These are phyloP conservation scores for Drosophila yooni DNA, from an alignment of 2,888 invertebrate genomes.

Conservation along the genomic window DNA sequence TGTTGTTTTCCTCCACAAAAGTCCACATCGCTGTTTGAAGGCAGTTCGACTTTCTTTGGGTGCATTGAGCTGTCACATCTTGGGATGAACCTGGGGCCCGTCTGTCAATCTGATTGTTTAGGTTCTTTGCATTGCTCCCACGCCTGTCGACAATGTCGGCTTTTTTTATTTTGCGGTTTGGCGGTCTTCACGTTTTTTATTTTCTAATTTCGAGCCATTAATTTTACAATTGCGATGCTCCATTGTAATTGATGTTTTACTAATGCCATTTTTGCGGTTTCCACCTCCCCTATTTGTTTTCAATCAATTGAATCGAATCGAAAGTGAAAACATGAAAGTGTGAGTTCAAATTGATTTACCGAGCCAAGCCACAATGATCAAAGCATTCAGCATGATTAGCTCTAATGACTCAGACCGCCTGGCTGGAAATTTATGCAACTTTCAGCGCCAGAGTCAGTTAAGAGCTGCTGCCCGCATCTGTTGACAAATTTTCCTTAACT, in stretches of 20 bases:
- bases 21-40: background rate
- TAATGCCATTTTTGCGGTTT: slow-evolving; percentile 51
- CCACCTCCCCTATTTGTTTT: slow-evolving; percentile 52
- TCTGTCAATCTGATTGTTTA: slow-evolving; percentile 18
- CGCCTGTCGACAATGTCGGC: slow-evolving; percentile 30
- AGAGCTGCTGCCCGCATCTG: slow-evolving; percentile 57
- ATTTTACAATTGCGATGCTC: slow-evolving; percentile 57
- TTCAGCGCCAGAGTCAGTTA: slow-evolving; percentile 12
- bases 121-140: slow-evolving; percentile 32
- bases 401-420: slow-evolving; percentile 48
- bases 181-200: slow-evolving; percentile 62
- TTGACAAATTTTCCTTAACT: slow-evolving; percentile 40
- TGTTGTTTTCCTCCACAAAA: background rate
- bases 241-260: slow-evolving; percentile 42
- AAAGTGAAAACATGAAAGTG: slow-evolving; percentile 79
- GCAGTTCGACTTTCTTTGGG: slow-evolving; percentile 6
- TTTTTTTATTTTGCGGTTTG: slow-evolving; percentile 37
- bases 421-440: slow-evolving; percentile 52
- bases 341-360: slow-evolving; percentile 69
- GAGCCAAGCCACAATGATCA: slow-evolving; percentile 68
- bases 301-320: slow-evolving; percentile 64
- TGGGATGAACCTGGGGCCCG: slow-evolving; percentile 2
- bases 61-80: slow-evolving; percentile 34
- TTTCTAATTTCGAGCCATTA: slow-evolving; percentile 63
- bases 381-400: slow-evolving; percentile 68